Evolutionary conservation across 2,113 vertebrate species (phyloP), one percentile per base, ranked within the genome.

Genomic region (Ammodytes marinus): DNA sequence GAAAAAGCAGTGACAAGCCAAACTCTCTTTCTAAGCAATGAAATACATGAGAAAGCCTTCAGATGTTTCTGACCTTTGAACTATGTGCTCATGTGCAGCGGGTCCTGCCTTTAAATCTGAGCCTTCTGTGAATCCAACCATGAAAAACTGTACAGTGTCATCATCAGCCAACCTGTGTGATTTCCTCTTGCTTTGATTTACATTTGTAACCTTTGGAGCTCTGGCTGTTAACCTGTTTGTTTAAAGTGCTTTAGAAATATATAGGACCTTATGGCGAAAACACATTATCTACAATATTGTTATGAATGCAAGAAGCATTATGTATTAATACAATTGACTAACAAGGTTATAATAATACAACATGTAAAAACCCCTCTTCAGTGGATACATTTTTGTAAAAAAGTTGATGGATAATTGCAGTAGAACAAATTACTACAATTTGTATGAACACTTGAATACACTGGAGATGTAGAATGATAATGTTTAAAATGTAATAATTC

Each of bases 1-100:
- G 77, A 74, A 27, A 27, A 27, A 71, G 66, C 77, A 61, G 77
- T 40, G 87, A 75, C 75, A 80, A 79, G 80, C 78, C 69, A 14
- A 50, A 42, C 77, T 66, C 69, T 53, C 53, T 50, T 7, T 69
- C 61, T 27, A 15, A 45, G 79, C 61, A 6, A 59, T 27, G 57
- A n/a, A 3, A 13, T 35, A 89, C 79, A 83, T 87, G 55, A 89
- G 87, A 89, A 88, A 74, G 66, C 45, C 19, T 5, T 80, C 80
- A 84, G 85, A 89, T 83, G 79, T 81, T 27, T 78, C 50, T 61
- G 76, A 88, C 74, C 83, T 84, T 77, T 15, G 69, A 71, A 52
- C 40, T 15, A 0, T 15, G 52, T 10, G 27, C 35, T 60, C 0
- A 8, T 59, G 55, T 42, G 27, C 39, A 55, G 43, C 13, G 0